Evolutionary conservation across 1,140 invertebrate genomes (phyloP).

Genomic region (Drosophila albomicans): DNA sequence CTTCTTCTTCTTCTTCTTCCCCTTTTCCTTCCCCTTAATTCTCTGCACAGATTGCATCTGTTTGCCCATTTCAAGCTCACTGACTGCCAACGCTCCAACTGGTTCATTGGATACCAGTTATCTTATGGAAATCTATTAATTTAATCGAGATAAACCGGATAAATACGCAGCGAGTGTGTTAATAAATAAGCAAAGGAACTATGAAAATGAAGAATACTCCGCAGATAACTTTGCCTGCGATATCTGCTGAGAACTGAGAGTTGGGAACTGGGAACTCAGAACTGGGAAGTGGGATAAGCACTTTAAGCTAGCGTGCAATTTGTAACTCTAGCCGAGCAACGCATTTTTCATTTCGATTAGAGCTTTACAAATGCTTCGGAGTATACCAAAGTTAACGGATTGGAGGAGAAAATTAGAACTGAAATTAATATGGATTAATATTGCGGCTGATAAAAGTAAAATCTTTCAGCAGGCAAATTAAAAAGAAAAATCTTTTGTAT

Average conservation of each 20-base stretch:
- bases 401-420: too few species aligned
- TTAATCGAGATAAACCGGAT: slow-evolving; percentile 46
- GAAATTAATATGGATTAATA: too few species aligned
- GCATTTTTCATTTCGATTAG: neutral
- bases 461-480: too few species aligned
- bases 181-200: slow-evolving; percentile 30
- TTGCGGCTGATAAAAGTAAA: too few species aligned
- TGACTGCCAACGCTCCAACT: slow-evolving; percentile 14
- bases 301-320: slow-evolving; percentile 1
- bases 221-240: slow-evolving; percentile 10
- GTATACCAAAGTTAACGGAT: neutral
- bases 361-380: neutral
- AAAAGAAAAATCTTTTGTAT: too few species aligned
- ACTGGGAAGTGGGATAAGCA: neutral
- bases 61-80: neutral
- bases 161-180: slow-evolving; percentile 26
- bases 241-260: neutral
- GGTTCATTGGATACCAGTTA: slow-evolving; percentile 29
- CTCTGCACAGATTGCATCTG: slow-evolving; percentile 34
- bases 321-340: neutral
- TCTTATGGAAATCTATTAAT: slow-evolving; percentile 33
- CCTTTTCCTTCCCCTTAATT: too few species aligned
- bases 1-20: neutral
- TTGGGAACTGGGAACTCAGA: neutral
- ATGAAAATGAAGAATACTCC: slow-evolving; percentile 11